Evolutionary conservation across 1,140 invertebrate species (phyloP).

Genomic region (Listronotus bonariensis): DNA sequence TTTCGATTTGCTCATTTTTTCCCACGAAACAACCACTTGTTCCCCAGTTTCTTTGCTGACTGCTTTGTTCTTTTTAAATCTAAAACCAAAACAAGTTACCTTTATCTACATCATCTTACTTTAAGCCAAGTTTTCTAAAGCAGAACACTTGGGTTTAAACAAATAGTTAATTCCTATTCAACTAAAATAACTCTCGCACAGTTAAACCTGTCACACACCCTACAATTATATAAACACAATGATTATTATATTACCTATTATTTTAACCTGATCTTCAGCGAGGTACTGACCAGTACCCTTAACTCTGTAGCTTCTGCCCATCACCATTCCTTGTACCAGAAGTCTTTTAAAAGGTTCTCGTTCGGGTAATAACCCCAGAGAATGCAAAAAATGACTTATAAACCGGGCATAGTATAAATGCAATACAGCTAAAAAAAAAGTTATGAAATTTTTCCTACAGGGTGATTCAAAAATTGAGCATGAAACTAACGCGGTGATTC

Average conservation of each 20-base stretch:
- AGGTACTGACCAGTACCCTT: slow-evolving; percentile 83
- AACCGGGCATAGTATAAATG: slow-evolving; percentile 98
- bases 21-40: slow-evolving; percentile 77
- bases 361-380: slow-evolving; percentile 69
- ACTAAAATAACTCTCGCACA: too few relatives aligned
- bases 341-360: slow-evolving; percentile 91
- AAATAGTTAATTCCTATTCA: too few relatives aligned
- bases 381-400: slow-evolving; percentile 89
- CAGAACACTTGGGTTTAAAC: too few relatives aligned
- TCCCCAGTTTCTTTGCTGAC: slow-evolving; percentile 68
- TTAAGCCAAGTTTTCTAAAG: too few relatives aligned
- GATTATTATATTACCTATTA: slow-evolving; percentile 57
- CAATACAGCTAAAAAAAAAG: slow-evolving; percentile 77
- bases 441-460: too few relatives aligned
- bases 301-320: slow-evolving; percentile 81
- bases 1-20: slow-evolving; percentile 99
- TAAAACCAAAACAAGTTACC: slow-evolving; percentile 24
- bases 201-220: neutral
- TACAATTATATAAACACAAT: slow-evolving; percentile 1
- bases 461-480: too few relatives aligned
- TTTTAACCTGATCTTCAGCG: slow-evolving; percentile 69
- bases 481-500: too few relatives aligned
- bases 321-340: slow-evolving; percentile 93
- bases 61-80: slow-evolving; percentile 63
- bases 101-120: too few relatives aligned